phyloP scores from a whole-genome alignment of 2,888 invertebrate species.

The Netelia inedita region DNA sequence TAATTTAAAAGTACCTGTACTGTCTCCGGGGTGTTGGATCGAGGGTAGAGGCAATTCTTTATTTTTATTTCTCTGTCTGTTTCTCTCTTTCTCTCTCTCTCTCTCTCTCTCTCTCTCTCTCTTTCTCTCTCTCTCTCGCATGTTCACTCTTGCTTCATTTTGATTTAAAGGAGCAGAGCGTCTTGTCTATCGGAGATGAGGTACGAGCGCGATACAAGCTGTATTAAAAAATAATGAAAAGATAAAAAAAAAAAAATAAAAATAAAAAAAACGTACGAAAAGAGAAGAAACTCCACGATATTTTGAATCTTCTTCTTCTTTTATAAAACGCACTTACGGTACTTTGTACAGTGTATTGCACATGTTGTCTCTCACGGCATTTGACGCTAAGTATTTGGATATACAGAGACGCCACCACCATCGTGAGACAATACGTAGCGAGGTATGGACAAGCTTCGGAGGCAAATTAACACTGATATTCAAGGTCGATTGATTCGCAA shows the following conservation, averaged over 20 bases:
- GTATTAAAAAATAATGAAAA: conserved; percentile 16
- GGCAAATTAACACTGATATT: neutral
- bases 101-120: conserved; percentile 2
- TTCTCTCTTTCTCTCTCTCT: conserved; percentile 6
- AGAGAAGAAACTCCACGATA: conserved; percentile 38
- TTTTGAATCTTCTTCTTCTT: conserved; percentile 40
- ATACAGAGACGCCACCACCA: conserved; percentile 5
- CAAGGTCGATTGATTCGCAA: neutral
- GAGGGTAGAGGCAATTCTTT: conserved; percentile 30
- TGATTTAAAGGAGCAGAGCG: neutral
- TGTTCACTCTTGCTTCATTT: conserved; percentile 1
- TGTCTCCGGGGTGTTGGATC: conserved; percentile 29
- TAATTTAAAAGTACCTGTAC: conserved; percentile 55
- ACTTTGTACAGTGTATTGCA: conserved; percentile 85
- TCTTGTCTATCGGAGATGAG: conserved; percentile 35
- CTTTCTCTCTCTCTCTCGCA: neutral
- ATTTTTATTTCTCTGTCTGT: conserved; percentile 21
- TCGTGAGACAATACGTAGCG: conserved; percentile 19
- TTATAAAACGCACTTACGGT: conserved; percentile 80
- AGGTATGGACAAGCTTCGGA: neutral
- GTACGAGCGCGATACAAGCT: conserved; percentile 50
- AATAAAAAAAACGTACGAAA: conserved; percentile 20
- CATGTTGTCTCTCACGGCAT: conserved; percentile 73
- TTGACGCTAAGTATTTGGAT: conserved; percentile 61
- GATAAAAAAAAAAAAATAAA: conserved; percentile 12